Evolutionary conservation across 2,888 invertebrate species (phyloP), one percentile per base, ranked within the genome.

Genomic region (Pristionchus maxplancki): DNA sequence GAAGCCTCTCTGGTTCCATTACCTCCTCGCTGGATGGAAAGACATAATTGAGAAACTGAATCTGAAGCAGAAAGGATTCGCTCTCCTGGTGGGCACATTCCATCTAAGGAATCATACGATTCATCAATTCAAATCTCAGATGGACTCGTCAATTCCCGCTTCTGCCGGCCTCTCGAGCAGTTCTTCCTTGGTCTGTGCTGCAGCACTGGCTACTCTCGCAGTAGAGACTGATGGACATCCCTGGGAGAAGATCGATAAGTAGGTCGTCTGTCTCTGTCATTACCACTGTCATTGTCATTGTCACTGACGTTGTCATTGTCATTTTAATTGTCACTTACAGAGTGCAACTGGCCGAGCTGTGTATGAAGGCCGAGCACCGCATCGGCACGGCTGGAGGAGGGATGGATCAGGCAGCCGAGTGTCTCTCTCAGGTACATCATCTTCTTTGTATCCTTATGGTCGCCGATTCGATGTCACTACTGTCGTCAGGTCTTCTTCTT

Each of bases 391-490:
- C 98, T 95, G 99, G 99, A 40, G 99, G 99, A 67, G 99, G 99
- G 90, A 99, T 99, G 99, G 99, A 99, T 95, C 99, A 99, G 95
- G 98, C 99, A 0, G 98, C 98, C 93, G 98, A 97, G 87, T 97
- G 98, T 95, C 78, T 86, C 94, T 24, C 84, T 44, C 15, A 87
- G 62, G 78, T 87, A 74, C 40, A 40, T 1, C 1, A 40, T 1
- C 71, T 20, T 13, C 24, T 31, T 5, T 34, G 15, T 13, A 34
- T 44, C 44, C 58, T n/a, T n/a, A 28, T 64, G 64, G 64, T 24
- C 64, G 64, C 20, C n/a, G n/a, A 58, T 58, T 58, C 58, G 5
- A 6, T 58, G 11, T 28, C 31, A 9, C 34, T 71, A 71, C 71
- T 28, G 71, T 71, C 9, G 4, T 34, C n/a, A n/a, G n/a, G n/a